Conservation (phyloP, 2,797 vertebrate genomes). For the Botia almorhae region DNA sequence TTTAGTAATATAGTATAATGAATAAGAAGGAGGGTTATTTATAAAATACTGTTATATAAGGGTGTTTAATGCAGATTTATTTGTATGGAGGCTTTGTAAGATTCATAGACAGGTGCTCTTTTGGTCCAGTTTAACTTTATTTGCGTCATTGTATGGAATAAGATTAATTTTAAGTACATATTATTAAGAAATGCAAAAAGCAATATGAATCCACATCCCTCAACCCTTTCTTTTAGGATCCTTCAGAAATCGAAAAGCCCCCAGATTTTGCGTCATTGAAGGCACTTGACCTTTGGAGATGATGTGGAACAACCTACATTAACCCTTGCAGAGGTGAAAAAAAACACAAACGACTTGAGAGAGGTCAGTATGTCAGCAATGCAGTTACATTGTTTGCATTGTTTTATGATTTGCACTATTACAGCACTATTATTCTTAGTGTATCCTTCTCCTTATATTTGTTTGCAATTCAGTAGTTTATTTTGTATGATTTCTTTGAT, state of each 20-base stretch:
- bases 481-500: neutral
- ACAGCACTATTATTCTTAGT: neutral
- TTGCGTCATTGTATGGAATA: too few relatives aligned
- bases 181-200: neutral
- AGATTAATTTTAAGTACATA: too few relatives aligned
- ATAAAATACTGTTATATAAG: too few relatives aligned
- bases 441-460: neutral
- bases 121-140: too few relatives aligned
- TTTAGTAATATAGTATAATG: too few relatives aligned
- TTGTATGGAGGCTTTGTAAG: too few relatives aligned
- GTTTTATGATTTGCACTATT: too few relatives aligned
- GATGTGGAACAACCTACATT: neutral
- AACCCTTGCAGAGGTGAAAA: constrained; percentile 34
- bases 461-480: neutral
- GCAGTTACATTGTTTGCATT: too few relatives aligned
- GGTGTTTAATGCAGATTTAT: too few relatives aligned
- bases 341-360: constrained; percentile 18
- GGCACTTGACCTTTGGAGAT: neutral
- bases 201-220: neutral
- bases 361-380: constrained; percentile 2
- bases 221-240: neutral
- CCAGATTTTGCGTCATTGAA: neutral
- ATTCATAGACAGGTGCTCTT: neutral
- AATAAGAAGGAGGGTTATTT: too few relatives aligned
- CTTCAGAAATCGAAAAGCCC: neutral